Evolutionary conservation across 30 jellyfish, hydroid and myxozoan species (phyloP).

Genomic region (Catostylus mosaicus): DNA sequence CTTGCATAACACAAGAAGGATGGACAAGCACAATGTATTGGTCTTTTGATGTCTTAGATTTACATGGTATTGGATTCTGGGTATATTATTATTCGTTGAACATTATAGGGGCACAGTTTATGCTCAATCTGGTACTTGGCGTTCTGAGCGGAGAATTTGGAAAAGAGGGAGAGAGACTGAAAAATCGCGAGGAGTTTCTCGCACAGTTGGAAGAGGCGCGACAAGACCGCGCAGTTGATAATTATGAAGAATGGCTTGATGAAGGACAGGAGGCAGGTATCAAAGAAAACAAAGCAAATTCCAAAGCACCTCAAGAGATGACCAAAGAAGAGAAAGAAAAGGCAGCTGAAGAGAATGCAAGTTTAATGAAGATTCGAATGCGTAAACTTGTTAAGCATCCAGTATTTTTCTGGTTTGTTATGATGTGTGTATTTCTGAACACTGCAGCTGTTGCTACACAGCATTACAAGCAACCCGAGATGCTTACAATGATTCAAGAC

Average conservation of each 20-base stretch:
- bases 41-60: conserved; percentile 75
- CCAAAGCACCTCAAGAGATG: conserved; percentile 51
- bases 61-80: conserved; percentile 68
- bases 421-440: conserved; percentile 71
- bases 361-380: conserved; percentile 51
- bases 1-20: conserved; percentile 90
- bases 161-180: conserved; percentile 86
- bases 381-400: conserved; percentile 74
- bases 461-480: conserved; percentile 77
- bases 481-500: conserved; percentile 55
- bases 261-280: conserved; percentile 69
- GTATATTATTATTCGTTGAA: conserved; percentile 67
- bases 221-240: conserved; percentile 77
- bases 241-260: conserved; percentile 83
- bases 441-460: conserved; percentile 83
- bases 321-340: conserved; percentile 44
- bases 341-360: conserved; percentile 45
- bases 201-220: conserved; percentile 68
- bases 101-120: conserved; percentile 86
- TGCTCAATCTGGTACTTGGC: conserved; percentile 91
- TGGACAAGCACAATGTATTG: conserved; percentile 91
- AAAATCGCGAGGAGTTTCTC: conserved; percentile 76
- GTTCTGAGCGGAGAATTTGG: conserved; percentile 94
- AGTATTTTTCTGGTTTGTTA: conserved; percentile 81
- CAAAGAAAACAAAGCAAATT: conserved; percentile 43